Evolutionary conservation across 2,797 vertebrate genomes (phyloP), one percentile per base, ranked within the genome.

Genomic region (Chloroceryle inda): DNA sequence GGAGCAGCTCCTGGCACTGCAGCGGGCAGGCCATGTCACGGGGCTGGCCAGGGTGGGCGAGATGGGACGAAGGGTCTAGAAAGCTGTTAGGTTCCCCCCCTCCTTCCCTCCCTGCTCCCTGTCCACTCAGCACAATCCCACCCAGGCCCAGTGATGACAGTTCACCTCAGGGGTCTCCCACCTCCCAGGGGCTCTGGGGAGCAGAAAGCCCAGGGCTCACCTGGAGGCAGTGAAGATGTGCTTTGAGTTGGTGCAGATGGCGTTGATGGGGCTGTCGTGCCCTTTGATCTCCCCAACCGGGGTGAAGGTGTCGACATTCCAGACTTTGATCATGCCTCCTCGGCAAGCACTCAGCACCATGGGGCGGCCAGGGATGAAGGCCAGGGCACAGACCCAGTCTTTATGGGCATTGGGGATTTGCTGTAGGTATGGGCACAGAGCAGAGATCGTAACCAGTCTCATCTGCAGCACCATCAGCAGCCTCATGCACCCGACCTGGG

Each of bases 401-500:
- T 99, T 99, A 96, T 99, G 99, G 23, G 99, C 99, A 1, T 99
- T 99, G 27, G 99, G 99, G 96, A 99, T 99, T 99, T 99, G 99
- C 99, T 99, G 98, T 12, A 33, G 89, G 38, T 4, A 52, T 0
- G 10, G 69, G 62, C 61, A 88, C 31, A 94, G 82, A 71, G 71
- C 10, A 7, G n/a, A 75, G 40, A 53, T 9, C 5, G 2, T 52
- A 22, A 88, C 45, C 77, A 44, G 15, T 31, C 55, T 59, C 58
- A 56, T 1, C 66, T 75, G 53, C 69, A 93, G 73, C 69, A 71
- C 19, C 68, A 33, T 3, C 7, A 67, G 50, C 71, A 84, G 87
- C 63, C 35, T 42, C 45, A 4, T 0, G 4, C 47, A 56, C 15
- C 10, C 89, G 50, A 2, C 18, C 40, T 5, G 18, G 15, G 26